A percentile compares a stretch with the other conserved stretches of the same genome.
Conservation (phyloP, 2,797 vertebrate genomes). For the Microtus californicus region DNA sequence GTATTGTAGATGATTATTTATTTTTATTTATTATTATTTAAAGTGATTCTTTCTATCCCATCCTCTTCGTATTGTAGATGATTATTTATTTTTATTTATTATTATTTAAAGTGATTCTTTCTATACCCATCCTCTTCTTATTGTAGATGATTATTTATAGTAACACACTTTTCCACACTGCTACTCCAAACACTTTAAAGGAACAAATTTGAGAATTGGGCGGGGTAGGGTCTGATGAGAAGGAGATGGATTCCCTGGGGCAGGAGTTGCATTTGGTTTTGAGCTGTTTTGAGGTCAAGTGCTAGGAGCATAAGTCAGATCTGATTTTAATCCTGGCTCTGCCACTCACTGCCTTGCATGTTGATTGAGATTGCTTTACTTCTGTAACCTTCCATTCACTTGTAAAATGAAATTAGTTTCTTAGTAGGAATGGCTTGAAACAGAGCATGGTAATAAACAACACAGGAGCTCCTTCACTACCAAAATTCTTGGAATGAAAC, state of each 20-base stretch:
- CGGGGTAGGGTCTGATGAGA: background rate
- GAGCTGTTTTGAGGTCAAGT: too few relatives aligned
- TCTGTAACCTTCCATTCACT: background rate
- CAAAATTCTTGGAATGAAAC: slow-evolving; percentile 9
- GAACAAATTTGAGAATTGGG: background rate
- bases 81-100: too few relatives aligned
- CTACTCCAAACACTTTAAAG: background rate
- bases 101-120: background rate
- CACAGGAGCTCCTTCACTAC: background rate
- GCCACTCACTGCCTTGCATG: background rate
- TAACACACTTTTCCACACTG: background rate
- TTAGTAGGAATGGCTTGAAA: background rate
- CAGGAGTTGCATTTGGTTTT: background rate
- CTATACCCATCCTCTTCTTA: background rate
- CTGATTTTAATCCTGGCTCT: background rate
- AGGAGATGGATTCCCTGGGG: too few relatives aligned
- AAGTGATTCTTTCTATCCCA: background rate
- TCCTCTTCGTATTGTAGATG: too few relatives aligned
- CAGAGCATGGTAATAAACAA: background rate
- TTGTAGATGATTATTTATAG: too few relatives aligned
- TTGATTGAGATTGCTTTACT: background rate
- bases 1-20: too few relatives aligned
- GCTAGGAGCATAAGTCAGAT: background rate
- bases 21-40: too few relatives aligned
- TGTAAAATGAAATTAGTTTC: background rate